Base-by-base conservation (phyloP, 2,113 vertebrate genomes). In the Nycticebus coucang region DNA sequence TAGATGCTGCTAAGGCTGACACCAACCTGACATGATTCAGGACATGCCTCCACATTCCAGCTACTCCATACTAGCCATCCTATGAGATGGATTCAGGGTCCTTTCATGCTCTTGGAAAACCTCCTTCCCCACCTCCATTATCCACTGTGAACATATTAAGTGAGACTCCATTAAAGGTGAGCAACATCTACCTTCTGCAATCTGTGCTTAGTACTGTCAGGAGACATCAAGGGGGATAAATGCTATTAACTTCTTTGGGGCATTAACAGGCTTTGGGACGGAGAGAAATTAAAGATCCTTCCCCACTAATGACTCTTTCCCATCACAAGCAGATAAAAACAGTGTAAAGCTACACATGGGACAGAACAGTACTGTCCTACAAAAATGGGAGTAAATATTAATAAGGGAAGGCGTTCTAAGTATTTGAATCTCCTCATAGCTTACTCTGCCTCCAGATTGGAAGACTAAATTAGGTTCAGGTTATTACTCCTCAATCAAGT, bases 21-120 rank as follows among this genome's bases (percentile, higher is more conserved):
- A 7, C 28, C 9, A 21, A 3, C 2, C 83, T 0, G 5, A 3
- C 28, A 15, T 14, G 9, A 28, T 59, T 69, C 17, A 53, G 10
- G 17, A 55, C 12, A 21, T 4, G 0, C 0, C 50, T 50, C 28
- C 22, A 3, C 6, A n/a, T 6, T 11, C 28, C 24, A 45, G 75
- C 81, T 69, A 37, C 50, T 60, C 74, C 35, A 0, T 33, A 21
- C 13, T 7, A 15, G 26, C 30, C 72, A 17, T 30, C 7, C 24
- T 11, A 5, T 18, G n/a, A 84, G 71, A 62, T 33, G 45, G 26
- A 1, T 35, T 87, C 68, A 18, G 35, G 37, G n/a, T 55, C 66
- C 35, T 80, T 37, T 86, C 66, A 28, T 28, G 60, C 37, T 41
- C 37, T 62, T 68, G 59, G 66, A 37, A 75, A 69, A 50, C 66